Conservation (phyloP, 2,888 invertebrate species). For the Hydriomena furcata region DNA sequence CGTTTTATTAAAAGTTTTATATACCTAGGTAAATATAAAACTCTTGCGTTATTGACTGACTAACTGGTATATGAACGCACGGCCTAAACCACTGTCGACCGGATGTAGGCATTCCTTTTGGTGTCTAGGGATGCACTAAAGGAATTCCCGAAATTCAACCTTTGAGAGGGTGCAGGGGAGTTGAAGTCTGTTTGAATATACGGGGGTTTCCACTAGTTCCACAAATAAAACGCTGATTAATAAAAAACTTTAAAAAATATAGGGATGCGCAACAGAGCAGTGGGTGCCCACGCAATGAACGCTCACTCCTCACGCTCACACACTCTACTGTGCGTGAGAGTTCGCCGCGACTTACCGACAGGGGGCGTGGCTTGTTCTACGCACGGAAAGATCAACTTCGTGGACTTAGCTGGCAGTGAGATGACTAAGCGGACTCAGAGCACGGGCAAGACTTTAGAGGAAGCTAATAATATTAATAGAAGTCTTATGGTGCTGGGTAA, state of each 20-base stretch:
- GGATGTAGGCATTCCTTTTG: too few species aligned
- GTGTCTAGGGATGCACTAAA: too few species aligned
- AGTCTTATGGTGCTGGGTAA: slow-evolving; percentile 96
- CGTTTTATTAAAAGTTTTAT: too few species aligned
- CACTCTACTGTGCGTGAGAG: slow-evolving; percentile 94
- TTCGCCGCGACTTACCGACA: slow-evolving; percentile 92
- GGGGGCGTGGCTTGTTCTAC: slow-evolving; percentile 93
- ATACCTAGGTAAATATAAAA: too few species aligned
- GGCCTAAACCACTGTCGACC: too few species aligned
- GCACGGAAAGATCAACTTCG: slow-evolving; percentile 97
- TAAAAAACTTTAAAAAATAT: slow-evolving; percentile 27
- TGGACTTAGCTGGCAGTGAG: slow-evolving; percentile 98
- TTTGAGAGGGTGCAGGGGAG: too few species aligned
- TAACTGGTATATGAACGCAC: too few species aligned
- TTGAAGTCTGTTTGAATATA: too few species aligned
- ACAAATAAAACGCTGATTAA: too few species aligned
- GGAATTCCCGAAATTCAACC: too few species aligned
- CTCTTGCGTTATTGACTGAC: too few species aligned
- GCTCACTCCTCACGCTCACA: slow-evolving; percentile 96
- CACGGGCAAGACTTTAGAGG: slow-evolving; percentile 94
- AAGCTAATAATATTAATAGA: slow-evolving; percentile 98
- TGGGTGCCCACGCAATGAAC: slow-evolving; percentile 96
- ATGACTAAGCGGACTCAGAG: slow-evolving; percentile 96
- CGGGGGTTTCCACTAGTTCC: too few species aligned
- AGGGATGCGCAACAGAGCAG: slow-evolving; percentile 95